Base-by-base conservation (phyloP, 2,888 invertebrate species). In the Chesias legatella region DNA sequence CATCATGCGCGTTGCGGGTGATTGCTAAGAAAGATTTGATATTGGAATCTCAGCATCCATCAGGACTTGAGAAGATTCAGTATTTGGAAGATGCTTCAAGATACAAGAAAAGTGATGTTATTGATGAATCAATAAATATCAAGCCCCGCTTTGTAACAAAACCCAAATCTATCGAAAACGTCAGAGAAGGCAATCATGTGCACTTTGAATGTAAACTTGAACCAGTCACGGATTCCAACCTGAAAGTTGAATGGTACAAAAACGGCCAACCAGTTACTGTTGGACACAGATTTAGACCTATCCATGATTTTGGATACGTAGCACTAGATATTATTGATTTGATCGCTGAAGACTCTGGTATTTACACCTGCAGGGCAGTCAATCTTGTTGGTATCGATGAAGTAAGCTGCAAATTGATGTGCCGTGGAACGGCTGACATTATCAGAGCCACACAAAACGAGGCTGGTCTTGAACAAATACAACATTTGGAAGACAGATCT, bases 221-320 rank as follows among this genome's bases (percentile, higher is more conserved):
- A 76, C 99, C 99, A 22, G 96, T 98, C 6, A 98, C 97, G 4
- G 99, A 99, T 85, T 92, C 98, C 0, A 98, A 98, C 66, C 90
- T 99, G 59, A 96, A 95, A 79, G 97, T 99, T 2, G 98, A 98
- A 82, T 99, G 98, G 98, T 97, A 92, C 70, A 97, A 96, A 73
- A 96, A 99, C 78, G 98, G 97, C 27, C 93, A 95, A 59, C 97
- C 98, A 13, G 93, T 99, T 35, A 97, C 95, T 9, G 93, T 97
- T 71, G 98, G 98, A 32, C 97, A 98, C 73, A 92, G 98, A 65
- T 98, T 98, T 90, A 92, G 97, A 61, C 98, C 98, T 43, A 97
- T 98, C 72, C 98, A 98, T 74, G 99, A 99, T 79, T 99, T 99
- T 80, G 99, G 99, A 25, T 99, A 98, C 73, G 99, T 99, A 10